These are phyloP conservation scores for Poeciliopsis paucimaculata DNA, from an alignment of 2,797 vertebrate genomes.

Conservation along the genomic window DNA sequence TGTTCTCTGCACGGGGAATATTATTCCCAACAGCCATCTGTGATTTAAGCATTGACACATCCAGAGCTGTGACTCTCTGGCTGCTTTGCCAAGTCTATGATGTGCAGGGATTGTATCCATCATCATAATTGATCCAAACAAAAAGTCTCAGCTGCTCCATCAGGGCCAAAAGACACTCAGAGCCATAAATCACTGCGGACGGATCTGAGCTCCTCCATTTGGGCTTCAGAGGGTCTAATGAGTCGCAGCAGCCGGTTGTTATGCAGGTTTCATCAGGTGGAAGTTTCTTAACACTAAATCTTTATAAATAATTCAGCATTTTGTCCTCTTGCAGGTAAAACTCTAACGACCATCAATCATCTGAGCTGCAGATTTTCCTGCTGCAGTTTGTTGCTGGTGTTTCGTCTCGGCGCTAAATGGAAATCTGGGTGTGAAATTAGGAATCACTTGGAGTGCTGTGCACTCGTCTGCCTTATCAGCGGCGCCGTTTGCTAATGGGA, in stretches of 20 bases:
- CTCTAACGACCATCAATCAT: background rate
- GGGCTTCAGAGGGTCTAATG: background rate
- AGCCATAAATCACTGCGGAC: background rate
- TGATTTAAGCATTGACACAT: background rate
- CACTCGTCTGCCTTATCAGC: slow-evolving; percentile 64
- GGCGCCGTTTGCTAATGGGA: slow-evolving; percentile 69
- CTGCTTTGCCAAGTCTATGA: background rate
- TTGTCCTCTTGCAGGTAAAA: background rate
- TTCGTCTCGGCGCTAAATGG: slow-evolving; percentile 16
- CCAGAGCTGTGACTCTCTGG: background rate
- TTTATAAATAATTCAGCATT: background rate
- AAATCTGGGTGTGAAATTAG: slow-evolving; percentile 73
- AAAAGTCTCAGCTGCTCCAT: slow-evolving; percentile 1
- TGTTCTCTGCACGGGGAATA: background rate
- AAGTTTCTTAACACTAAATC: background rate
- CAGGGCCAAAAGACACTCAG: background rate
- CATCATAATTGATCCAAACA: background rate
- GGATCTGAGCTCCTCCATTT: background rate
- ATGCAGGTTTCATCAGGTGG: background rate
- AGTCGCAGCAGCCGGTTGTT: background rate
- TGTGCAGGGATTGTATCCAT: background rate
- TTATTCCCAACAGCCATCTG: no score
- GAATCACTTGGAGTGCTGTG: slow-evolving; percentile 58
- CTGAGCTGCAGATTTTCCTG: background rate
- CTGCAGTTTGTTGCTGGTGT: slow-evolving; percentile 23